Evolutionary conservation across 2,888 invertebrate species (phyloP).

Genomic region (Acrobeloides nanus): DNA sequence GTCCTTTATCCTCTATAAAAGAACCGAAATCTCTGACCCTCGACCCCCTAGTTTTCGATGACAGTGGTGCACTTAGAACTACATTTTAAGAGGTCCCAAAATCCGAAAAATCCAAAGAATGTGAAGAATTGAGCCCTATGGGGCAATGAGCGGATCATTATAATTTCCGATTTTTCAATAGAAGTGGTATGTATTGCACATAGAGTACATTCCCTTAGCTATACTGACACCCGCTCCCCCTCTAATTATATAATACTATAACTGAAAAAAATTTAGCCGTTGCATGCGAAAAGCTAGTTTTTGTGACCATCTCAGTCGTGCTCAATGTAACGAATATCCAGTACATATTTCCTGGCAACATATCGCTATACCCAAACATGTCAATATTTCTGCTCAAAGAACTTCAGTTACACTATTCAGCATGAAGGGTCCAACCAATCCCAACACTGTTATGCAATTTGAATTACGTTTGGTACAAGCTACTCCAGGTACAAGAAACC

Average conservation of each 20-base stretch:
- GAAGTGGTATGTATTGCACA: too few relatives aligned
- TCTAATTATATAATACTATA: background rate
- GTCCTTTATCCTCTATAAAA: background rate
- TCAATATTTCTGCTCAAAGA: constrained; percentile 60
- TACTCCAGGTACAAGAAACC: constrained; percentile 28
- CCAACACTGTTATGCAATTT: constrained; percentile 55
- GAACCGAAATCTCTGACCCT: background rate
- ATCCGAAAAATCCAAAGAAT: too few relatives aligned
- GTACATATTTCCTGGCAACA: constrained; percentile 84
- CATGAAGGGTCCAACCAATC: constrained; percentile 53
- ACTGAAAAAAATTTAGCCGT: constrained; percentile 62
- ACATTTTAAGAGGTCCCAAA: too few relatives aligned
- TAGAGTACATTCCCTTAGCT: too few relatives aligned
- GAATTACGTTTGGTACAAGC: constrained; percentile 54
- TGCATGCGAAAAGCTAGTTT: constrained; percentile 68
- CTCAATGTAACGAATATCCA: constrained; percentile 69
- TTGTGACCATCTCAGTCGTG: constrained; percentile 67
- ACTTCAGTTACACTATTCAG: constrained; percentile 75
- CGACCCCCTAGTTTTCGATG: background rate
- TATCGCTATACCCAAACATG: constrained; percentile 78
- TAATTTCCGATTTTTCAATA: too few relatives aligned
- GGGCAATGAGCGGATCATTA: too few relatives aligned
- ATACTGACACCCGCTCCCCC: too few relatives aligned
- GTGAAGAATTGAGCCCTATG: too few relatives aligned
- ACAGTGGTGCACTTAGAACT: too few relatives aligned